phyloP scores from a whole-genome alignment of 2,113 vertebrate species.

The Pandion haliaetus region DNA sequence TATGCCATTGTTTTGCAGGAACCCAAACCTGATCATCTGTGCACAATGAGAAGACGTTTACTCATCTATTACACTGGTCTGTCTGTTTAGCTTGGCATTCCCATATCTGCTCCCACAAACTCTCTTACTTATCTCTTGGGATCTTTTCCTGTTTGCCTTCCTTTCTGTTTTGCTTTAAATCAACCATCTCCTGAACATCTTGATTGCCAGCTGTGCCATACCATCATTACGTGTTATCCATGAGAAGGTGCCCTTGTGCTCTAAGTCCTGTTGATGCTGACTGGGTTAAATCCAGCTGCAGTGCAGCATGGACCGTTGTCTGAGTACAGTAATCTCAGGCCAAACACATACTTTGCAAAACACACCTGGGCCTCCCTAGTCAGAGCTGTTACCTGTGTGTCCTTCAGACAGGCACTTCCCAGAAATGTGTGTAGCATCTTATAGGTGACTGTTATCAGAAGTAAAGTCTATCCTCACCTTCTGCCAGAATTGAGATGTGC shows the following conservation, averaged over 20 bases:
- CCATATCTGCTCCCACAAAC: neutral
- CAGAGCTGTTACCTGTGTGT: neutral
- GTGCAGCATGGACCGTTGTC: neutral
- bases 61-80: neutral
- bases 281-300: neutral
- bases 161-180: neutral
- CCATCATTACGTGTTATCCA: neutral
- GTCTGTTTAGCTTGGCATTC: neutral
- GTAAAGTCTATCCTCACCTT: neutral
- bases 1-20: neutral
- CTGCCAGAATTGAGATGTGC: neutral
- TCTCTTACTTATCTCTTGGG: neutral
- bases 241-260: neutral
- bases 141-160: neutral
- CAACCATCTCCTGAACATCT: neutral
- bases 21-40: neutral
- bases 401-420: neutral
- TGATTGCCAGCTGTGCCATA: neutral
- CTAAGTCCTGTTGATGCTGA: neutral
- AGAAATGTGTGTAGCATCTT: neutral
- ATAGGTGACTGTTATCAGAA: neutral
- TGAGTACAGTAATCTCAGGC: neutral
- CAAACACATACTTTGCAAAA: neutral
- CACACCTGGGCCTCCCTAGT: neutral
- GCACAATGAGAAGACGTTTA: neutral